phyloP scores from a whole-genome alignment of 2,888 invertebrate species.

The Diloba caeruleocephala region DNA sequence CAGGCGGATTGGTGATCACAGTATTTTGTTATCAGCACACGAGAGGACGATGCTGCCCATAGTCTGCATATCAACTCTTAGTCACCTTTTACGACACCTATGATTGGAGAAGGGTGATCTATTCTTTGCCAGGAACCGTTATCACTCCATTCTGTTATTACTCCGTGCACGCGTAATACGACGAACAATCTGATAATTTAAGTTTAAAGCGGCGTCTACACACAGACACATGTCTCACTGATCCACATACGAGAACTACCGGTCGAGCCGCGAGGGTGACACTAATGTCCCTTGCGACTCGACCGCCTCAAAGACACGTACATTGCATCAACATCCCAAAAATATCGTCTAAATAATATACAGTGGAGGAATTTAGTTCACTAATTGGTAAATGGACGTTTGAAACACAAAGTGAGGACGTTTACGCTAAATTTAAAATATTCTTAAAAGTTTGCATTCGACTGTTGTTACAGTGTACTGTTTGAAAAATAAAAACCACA shows the following conservation, averaged over 20 bases:
- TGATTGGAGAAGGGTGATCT: no score
- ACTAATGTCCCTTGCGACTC: conserved; percentile 29
- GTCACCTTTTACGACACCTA: no score
- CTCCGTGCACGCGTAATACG: background rate
- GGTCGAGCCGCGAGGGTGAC: conserved; percentile 10
- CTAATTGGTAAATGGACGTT: conserved; percentile 84
- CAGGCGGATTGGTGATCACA: no score
- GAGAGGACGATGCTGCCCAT: no score
- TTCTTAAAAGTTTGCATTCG: conserved; percentile 30
- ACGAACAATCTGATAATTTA: conserved; percentile 9
- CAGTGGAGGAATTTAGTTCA: conserved; percentile 83
- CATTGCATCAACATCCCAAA: conserved; percentile 73
- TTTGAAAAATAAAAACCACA: conserved; percentile 25
- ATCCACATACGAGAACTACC: conserved; percentile 48
- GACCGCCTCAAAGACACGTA: conserved; percentile 58
- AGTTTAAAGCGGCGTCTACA: conserved; percentile 45
- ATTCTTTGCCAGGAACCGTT: no score
- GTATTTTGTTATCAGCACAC: no score
- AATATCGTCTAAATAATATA: conserved; percentile 79
- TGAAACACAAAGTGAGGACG: conserved; percentile 63
- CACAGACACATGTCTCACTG: conserved; percentile 66
- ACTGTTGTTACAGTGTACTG: background rate
- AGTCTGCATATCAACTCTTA: no score
- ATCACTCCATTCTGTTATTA: background rate
- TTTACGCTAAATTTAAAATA: conserved; percentile 40